phyloP scores from a whole-genome alignment of 2,888 invertebrate genomes.

The Sinohyriopsis cumingii region DNA sequence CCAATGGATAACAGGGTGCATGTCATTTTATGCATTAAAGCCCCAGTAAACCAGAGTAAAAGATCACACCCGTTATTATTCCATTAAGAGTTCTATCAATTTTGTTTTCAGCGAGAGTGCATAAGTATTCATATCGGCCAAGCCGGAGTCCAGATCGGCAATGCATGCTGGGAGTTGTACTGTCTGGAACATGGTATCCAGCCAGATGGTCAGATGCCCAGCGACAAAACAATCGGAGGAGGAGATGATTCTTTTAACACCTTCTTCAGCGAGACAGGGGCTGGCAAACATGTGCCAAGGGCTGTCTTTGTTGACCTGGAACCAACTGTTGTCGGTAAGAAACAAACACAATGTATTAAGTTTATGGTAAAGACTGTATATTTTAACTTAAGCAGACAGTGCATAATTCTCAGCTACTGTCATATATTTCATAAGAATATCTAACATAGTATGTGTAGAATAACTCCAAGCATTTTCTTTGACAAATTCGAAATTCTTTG shows the following conservation, averaged over 20 bases:
- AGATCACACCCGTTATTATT: too few species aligned
- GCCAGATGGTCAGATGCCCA: constrained; percentile 77
- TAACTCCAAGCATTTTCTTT: too few species aligned
- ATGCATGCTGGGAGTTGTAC: constrained; percentile 76
- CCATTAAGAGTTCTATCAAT: background rate
- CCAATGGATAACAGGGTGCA: too few species aligned
- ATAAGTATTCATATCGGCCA: constrained; percentile 74
- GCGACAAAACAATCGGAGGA: constrained; percentile 81
- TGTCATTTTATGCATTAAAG: too few species aligned
- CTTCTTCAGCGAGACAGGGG: constrained; percentile 85
- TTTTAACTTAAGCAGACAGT: too few species aligned
- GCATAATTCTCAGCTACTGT: too few species aligned
- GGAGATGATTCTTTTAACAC: constrained; percentile 92
- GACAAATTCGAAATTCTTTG: too few species aligned
- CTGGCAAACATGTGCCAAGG: constrained; percentile 95
- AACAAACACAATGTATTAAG: background rate
- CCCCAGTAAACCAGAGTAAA: too few species aligned
- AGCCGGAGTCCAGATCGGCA: constrained; percentile 75
- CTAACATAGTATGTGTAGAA: too few species aligned
- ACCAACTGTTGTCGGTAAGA: constrained; percentile 91
- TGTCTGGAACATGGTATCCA: constrained; percentile 75
- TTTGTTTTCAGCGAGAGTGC: constrained; percentile 71
- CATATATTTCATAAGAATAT: too few species aligned
- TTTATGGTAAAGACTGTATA: background rate
- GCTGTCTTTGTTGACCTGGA: constrained; percentile 95